These are phyloP conservation scores for Cygnus buccinator DNA, from an alignment of 2,113 vertebrate genomes.

Conservation along the genomic window DNA sequence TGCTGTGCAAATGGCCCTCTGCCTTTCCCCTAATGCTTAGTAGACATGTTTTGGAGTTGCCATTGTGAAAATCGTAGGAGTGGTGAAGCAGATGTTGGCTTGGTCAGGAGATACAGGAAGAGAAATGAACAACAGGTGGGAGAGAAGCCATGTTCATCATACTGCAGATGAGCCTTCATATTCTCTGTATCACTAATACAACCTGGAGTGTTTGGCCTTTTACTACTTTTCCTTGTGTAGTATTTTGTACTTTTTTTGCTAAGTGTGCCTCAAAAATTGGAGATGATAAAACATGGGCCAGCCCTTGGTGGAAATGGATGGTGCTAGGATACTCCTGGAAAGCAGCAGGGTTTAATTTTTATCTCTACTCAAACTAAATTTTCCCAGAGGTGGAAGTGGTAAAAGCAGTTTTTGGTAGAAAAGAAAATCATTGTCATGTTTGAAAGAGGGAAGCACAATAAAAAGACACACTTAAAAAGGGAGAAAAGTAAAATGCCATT, in stretches of 20 bases:
- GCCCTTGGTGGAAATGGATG: background rate
- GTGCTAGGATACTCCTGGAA: background rate
- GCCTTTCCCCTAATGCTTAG: background rate
- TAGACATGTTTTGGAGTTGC: background rate
- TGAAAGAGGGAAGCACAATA: background rate
- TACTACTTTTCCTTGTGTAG: background rate
- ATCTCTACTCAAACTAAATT: constrained; percentile 2
- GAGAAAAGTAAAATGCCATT: background rate
- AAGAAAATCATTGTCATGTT: background rate
- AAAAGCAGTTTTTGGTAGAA: background rate
- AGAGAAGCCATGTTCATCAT: background rate
- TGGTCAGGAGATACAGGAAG: background rate
- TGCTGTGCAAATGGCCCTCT: background rate
- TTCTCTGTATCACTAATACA: background rate
- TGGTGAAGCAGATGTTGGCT: background rate
- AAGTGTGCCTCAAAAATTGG: background rate
- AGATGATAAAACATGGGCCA: background rate
- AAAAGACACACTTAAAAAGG: constrained; percentile 21
- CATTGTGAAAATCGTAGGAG: background rate
- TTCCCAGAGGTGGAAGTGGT: constrained; percentile 2
- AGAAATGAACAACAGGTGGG: background rate
- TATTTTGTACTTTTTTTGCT: background rate
- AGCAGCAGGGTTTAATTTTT: constrained; percentile 19
- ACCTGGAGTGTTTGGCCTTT: background rate
- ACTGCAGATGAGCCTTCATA: background rate